Percentiles rank a stretch among this genome's conserved stretches.
phyloP scores from a whole-genome alignment of 2,797 vertebrate genomes.

The Pseudotriccus pelzelni region DNA sequence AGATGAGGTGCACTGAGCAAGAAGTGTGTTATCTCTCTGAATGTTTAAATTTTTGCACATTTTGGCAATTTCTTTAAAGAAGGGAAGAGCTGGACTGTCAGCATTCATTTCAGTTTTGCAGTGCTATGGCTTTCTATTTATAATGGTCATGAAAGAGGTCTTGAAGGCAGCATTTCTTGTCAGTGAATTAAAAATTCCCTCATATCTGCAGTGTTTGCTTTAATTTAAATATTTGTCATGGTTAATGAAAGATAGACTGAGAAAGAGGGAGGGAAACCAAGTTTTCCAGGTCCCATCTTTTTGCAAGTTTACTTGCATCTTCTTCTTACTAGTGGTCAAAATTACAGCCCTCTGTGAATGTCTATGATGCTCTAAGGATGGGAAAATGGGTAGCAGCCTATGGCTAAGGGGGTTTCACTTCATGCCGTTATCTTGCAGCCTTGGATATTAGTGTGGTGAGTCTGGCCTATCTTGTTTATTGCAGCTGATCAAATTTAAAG shows the following conservation, averaged over 20 bases:
- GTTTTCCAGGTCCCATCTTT: neutral
- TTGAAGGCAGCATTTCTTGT: neutral
- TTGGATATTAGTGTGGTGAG: neutral
- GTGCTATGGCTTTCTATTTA: slow-evolving; percentile 24
- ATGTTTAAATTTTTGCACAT: slow-evolving; percentile 17
- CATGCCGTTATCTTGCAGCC: neutral
- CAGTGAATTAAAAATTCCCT: neutral
- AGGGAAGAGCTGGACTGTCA: slow-evolving; percentile 4
- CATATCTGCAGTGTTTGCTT: neutral
- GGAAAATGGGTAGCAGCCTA: neutral
- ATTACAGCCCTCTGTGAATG: neutral
- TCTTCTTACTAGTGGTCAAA: neutral
- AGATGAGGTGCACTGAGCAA: slow-evolving; percentile 29
- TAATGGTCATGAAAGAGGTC: neutral
- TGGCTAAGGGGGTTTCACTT: neutral
- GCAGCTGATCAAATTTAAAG: neutral
- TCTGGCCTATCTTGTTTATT: neutral
- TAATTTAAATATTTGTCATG: neutral
- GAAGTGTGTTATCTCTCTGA: slow-evolving; percentile 24
- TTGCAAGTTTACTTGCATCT: neutral
- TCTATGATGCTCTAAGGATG: neutral
- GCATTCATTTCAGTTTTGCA: neutral
- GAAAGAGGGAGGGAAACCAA: neutral
- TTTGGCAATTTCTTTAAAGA: slow-evolving; percentile 21
- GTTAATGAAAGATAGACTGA: neutral